These are phyloP conservation scores for Drosophila paranaensis DNA, from an alignment of 2,888 invertebrate species.

Conservation along the genomic window DNA sequence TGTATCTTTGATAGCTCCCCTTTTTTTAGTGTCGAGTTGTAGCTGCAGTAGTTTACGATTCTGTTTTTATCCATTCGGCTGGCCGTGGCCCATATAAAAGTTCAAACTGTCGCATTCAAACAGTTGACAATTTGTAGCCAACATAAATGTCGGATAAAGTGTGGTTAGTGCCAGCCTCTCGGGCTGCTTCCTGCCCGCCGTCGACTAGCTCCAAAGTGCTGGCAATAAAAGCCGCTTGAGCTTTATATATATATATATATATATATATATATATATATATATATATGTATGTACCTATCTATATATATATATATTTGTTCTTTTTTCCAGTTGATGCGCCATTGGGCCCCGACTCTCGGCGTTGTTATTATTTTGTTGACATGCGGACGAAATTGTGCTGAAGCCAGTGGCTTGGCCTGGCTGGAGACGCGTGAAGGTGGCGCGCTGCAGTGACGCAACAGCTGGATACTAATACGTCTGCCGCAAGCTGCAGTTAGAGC, in stretches of 20 bases:
- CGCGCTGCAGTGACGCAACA: constrained; percentile 8
- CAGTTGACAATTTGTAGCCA: constrained; percentile 7
- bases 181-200: neutral
- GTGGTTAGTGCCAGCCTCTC: neutral
- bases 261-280: too few species aligned
- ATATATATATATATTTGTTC: neutral
- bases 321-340: constrained; percentile 3
- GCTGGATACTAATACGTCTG: constrained; percentile 32
- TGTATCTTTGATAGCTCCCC: neutral
- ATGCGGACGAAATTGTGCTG: constrained; percentile 11
- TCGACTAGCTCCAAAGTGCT: constrained; percentile 4
- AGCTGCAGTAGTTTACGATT: neutral
- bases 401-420: constrained; percentile 16
- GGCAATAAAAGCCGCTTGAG: constrained; percentile 23
- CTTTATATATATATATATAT: constrained; percentile 5
- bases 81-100: constrained; percentile 3
- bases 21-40: neutral
- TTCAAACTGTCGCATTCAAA: neutral
- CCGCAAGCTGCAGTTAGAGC: constrained; percentile 19
- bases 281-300: too few species aligned
- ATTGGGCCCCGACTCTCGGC: neutral
- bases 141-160: constrained; percentile 3
- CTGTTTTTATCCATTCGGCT: neutral
- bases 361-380: constrained; percentile 48
- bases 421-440: neutral